Base-by-base conservation (phyloP, 2,888 invertebrate species). In the Helicoverpa assulta region DNA sequence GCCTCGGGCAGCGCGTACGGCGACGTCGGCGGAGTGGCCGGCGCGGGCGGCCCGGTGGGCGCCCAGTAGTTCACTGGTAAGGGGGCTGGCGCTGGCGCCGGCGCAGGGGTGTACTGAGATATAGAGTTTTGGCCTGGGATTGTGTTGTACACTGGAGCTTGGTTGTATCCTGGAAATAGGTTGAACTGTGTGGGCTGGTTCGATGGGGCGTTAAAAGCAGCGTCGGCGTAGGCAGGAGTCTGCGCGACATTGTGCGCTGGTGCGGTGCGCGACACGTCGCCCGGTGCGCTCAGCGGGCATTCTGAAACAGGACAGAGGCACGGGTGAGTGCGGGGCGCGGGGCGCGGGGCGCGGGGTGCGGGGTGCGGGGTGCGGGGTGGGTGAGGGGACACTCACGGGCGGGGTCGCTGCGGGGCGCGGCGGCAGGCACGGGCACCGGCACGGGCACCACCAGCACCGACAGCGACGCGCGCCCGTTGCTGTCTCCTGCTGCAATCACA, bases 371-470 rank as follows among this genome's bases (percentile, higher is more conserved):
- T 1, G 51, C 10, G 16, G 10, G 2, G 33, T 2, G 2, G 12
- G 18, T 33, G 40, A 3, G 40, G 50, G 55, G 14, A 0, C 2
- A 79, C 72, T 76, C 12, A 65, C 57, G 54, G 37, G 53, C 18
- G 26, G 53, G 16, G 14, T 47, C 37, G 26, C 61, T 14, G 51
- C 53, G 12, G 43, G 26, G 63, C 14, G 16, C 37, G 43, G 55
- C 63, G 33, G 54, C 64, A 29, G 66, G 59, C 50, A 66, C 78
- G 6, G 89, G 88, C 21, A 90, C 85, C 0, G 90, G 88, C 76
- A 91, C 82, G 0, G 90, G 91, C 70, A 92, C 78, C 73, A 91
- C 77, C 68, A 91, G 84, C 78, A 91, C 67, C 12, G 90, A 88
- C 73, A 90, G 66, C 21, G 85, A 62, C 18, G 73, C 59, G 43